Evolutionary conservation across 2,888 invertebrate species (phyloP).

Genomic region (Pandemis corylana): DNA sequence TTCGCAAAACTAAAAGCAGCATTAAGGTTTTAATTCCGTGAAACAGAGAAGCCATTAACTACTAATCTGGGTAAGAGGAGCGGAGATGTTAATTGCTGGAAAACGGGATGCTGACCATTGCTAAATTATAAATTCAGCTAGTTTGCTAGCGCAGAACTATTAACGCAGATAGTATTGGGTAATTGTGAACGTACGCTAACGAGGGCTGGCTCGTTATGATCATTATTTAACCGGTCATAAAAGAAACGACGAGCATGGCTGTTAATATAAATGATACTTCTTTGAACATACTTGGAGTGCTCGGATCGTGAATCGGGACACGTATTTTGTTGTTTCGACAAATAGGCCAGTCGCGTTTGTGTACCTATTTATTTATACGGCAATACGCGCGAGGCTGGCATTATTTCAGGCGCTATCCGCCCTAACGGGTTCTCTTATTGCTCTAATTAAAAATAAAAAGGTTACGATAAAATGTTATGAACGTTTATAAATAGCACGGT

Average conservation of each 20-base stretch:
- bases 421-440: slow-evolving; percentile 1
- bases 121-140: slow-evolving; percentile 1
- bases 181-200: slow-evolving; percentile 27
- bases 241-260: slow-evolving; percentile 24
- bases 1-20: background rate
- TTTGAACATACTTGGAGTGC: slow-evolving; percentile 21
- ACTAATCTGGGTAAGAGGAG: background rate
- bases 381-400: slow-evolving; percentile 6
- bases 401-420: slow-evolving; percentile 16
- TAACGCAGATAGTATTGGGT: slow-evolving; percentile 21
- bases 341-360: slow-evolving; percentile 26
- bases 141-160: background rate
- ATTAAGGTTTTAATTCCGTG: background rate
- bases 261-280: slow-evolving; percentile 23
- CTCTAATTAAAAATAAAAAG: slow-evolving; percentile 31
- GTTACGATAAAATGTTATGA: slow-evolving; percentile 18
- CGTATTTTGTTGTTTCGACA: slow-evolving; percentile 33
- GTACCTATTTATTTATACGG: slow-evolving; percentile 4
- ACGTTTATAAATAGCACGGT: background rate
- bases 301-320: slow-evolving; percentile 22
- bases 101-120: slow-evolving; percentile 3
- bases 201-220: slow-evolving; percentile 18
- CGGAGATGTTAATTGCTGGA: slow-evolving; percentile 1
- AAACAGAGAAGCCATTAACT: background rate
- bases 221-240: slow-evolving; percentile 27